phyloP scores from a whole-genome alignment of 2,113 vertebrate species.

The Sula dactylatra region DNA sequence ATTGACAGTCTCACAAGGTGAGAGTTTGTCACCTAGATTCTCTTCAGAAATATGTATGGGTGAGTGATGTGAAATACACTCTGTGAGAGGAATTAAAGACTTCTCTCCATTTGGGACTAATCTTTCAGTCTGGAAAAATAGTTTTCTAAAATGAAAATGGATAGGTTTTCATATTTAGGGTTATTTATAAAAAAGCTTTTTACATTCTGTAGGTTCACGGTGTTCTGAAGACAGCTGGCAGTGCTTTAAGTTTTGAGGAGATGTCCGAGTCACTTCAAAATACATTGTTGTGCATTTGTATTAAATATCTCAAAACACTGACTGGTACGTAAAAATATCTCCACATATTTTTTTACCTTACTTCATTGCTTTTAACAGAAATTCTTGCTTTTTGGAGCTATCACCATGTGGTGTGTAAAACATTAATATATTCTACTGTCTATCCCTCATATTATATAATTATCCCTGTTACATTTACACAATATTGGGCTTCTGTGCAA shows the following conservation, averaged over 20 bases:
- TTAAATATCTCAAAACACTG: slow-evolving; percentile 22
- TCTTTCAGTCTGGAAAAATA: neutral
- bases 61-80: neutral
- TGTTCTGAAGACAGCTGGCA: neutral
- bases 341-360: neutral
- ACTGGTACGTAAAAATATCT: neutral
- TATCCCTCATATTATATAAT: neutral
- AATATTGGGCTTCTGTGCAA: neutral
- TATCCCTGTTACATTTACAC: neutral
- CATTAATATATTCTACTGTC: neutral
- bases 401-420: neutral
- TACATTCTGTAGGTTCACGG: neutral
- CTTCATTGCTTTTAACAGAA: neutral
- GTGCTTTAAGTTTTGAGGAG: neutral
- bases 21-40: neutral
- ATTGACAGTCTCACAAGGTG: neutral
- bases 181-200: slow-evolving; percentile 19
- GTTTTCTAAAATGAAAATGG: slow-evolving; percentile 19
- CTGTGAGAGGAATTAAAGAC: neutral
- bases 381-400: neutral
- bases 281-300: neutral
- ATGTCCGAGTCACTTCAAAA: neutral
- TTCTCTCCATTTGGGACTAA: neutral
- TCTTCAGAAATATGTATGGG: neutral
- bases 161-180: neutral